Evolutionary conservation across 2,113 vertebrate species (phyloP).

Genomic region (Sylvilagus bachmani): DNA sequence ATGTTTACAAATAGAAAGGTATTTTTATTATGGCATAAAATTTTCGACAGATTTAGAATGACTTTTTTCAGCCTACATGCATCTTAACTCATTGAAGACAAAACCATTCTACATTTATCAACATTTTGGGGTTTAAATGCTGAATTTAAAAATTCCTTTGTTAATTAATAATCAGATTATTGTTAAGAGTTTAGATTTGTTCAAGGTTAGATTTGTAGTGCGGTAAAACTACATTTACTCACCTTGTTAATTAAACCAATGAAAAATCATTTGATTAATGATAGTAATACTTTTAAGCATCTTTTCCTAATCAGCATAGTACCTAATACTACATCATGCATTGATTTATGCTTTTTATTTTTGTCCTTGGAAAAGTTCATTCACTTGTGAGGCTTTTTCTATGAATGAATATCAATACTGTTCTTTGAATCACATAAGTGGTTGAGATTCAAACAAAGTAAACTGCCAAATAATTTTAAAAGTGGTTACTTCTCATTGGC

Average conservation of each 20-base stretch:
- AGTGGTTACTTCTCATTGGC: background rate
- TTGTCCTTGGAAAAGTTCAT: conserved; percentile 1
- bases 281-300: background rate
- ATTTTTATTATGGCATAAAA: background rate
- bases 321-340: background rate
- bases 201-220: background rate
- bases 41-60: background rate
- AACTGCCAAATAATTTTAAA: background rate
- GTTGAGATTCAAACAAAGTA: background rate
- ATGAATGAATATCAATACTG: background rate
- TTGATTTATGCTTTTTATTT: background rate
- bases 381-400: background rate
- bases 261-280: background rate
- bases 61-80: background rate
- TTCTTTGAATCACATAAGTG: background rate
- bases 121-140: background rate
- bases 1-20: background rate
- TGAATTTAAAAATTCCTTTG: conserved; percentile 27
- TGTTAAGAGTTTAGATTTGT: background rate
- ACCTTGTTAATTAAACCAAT: conserved; percentile 3
- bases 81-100: conserved; percentile 1
- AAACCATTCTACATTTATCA: background rate
- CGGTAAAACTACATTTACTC: background rate
- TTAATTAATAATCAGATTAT: background rate
- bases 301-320: background rate